Conservation (phyloP, 2,113 vertebrate genomes). For the Lycaon pictus region DNA sequence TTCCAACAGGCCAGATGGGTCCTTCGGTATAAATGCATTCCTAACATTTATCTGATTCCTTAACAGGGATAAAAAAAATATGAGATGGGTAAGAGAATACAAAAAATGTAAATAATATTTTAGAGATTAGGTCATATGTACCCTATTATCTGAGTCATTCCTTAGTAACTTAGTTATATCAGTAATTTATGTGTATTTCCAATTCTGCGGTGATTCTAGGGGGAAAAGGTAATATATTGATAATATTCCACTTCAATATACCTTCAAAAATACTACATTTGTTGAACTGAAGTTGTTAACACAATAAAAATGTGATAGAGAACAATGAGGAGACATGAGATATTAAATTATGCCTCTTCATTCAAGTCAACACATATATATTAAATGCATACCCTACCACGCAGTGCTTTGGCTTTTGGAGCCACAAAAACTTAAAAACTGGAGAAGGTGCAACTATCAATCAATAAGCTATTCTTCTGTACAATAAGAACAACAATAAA, state of each 20-base stretch:
- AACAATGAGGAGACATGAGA: neutral
- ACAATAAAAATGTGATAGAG: neutral
- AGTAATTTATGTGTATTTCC: neutral
- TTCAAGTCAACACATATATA: neutral
- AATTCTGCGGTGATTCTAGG: neutral
- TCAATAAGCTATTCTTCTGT: neutral
- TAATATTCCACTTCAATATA: neutral
- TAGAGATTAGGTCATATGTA: neutral
- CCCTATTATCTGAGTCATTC: neutral
- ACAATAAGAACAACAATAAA: neutral
- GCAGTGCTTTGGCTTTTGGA: neutral
- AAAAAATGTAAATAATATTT: conserved; percentile 26
- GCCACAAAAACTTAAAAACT: neutral
- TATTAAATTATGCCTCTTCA: conserved; percentile 25
- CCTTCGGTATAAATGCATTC: neutral
- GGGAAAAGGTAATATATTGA: neutral
- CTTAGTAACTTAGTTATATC: neutral
- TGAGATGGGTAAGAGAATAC: neutral
- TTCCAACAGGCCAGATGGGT: neutral
- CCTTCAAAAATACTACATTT: neutral
- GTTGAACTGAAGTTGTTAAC: neutral
- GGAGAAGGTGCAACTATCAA: neutral
- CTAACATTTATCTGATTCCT: conserved; percentile 31
- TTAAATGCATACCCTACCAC: neutral
- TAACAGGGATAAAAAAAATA: neutral